Conservation (phyloP, 2,888 invertebrate species). For the Stramonita haemastoma region DNA sequence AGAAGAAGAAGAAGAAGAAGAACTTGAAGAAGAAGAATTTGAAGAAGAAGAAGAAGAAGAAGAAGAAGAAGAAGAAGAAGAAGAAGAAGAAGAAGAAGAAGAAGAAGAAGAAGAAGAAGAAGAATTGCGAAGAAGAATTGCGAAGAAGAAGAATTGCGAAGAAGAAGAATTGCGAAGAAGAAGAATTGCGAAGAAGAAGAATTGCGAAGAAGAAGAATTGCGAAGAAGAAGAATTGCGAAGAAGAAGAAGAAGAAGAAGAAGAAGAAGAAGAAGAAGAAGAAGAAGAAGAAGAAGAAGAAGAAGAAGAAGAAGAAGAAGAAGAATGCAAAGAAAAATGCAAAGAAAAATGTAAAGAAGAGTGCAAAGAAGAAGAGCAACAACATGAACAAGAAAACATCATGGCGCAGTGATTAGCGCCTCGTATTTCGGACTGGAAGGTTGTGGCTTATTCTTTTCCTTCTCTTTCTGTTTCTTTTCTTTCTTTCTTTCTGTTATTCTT, state of each 20-base stretch:
- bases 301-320: background rate
- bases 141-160: background rate
- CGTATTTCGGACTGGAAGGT: too few species aligned
- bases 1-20: background rate
- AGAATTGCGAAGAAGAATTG: background rate
- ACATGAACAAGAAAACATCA: background rate
- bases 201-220: background rate
- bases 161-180: background rate
- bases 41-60: constrained; percentile 14
- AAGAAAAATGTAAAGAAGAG: background rate
- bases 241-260: background rate
- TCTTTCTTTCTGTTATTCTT: too few species aligned
- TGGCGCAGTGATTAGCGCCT: background rate
- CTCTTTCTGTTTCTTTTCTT: too few species aligned
- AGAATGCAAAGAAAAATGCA: background rate
- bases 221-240: background rate
- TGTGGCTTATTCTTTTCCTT: too few species aligned
- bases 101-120: constrained; percentile 11
- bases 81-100: background rate
- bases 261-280: background rate
- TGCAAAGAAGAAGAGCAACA: background rate
- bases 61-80: background rate
- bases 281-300: background rate
- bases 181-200: background rate
- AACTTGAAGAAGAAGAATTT: constrained; percentile 6